Base-by-base conservation (phyloP, 2,797 vertebrate genomes). In the Coccyzus lansbergi region DNA sequence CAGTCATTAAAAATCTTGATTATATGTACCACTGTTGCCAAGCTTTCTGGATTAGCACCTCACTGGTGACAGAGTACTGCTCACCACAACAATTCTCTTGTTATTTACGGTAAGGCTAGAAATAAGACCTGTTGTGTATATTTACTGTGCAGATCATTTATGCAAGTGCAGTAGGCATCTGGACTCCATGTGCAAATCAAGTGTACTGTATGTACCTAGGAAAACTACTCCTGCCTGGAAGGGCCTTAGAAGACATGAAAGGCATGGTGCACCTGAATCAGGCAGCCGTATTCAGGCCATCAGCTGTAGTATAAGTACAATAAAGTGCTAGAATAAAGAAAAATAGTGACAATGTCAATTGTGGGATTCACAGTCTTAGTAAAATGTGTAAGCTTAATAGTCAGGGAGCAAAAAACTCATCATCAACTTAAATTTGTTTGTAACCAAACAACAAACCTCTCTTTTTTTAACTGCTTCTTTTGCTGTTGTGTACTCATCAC, bases 61-160 rank as follows among this genome's bases (percentile, higher is more conserved):
- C 15, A 9, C 19, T 40, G 49, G 26, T 46, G 68, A 8, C 33
- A 52, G 49, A 56, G 36, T 15, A 18, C 17, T 17, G 3, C 28
- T 60, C 44, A 12, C 19, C 10, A 56, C 46, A 60, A 34, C 3
- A 8, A 26, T 44, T 44, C 29, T 42, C 4, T 55, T 38, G 46
- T 16, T 26, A 1, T 26, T 53, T 33, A 9, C 0, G 1, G 78
- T 33, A 48, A 15, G 10, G 34, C 28, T 8, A 22, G 44, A 51
- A 34, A 5, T 2, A 16, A 59, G 31, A 8, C 5, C 16, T 53
- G 2, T 33, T 18, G 0, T 5, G 3, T 12, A 12, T 9, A 14
- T 29, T 7, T 8, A 7, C 51, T 17, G 8, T 33, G 36, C 26
- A 81, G 51, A 6, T 33, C 10, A 5, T 70, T 38, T 16, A 14